These are phyloP conservation scores for Heteractis magnifica DNA, from an alignment of 92 coral and sea anemone species.

Conservation along the genomic window DNA sequence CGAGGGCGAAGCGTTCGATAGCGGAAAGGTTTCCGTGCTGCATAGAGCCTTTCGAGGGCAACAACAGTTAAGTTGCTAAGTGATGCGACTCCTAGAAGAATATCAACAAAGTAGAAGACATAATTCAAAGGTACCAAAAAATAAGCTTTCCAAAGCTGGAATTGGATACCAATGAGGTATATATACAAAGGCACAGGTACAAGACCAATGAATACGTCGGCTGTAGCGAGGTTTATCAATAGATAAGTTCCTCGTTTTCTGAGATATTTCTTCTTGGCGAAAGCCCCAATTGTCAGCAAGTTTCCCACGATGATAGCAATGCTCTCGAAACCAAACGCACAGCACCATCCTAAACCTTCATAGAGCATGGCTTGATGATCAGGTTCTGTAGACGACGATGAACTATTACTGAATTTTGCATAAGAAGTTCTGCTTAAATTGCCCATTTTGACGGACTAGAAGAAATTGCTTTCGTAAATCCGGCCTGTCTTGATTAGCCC, in stretches of 20 bases:
- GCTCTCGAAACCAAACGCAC: conserved; percentile 40
- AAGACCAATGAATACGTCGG: conserved; percentile 41
- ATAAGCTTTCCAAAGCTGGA: conserved; percentile 33
- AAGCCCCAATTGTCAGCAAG: conserved; percentile 40
- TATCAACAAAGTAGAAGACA: conserved; percentile 27
- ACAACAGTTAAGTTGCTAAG: conserved; percentile 42
- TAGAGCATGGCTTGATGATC: conserved; percentile 12
- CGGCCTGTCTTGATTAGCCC: neutral
- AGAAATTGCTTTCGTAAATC: conserved; percentile 3
- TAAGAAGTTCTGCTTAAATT: neutral
- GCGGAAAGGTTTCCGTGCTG: conserved; percentile 31
- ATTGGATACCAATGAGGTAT: conserved; percentile 28
- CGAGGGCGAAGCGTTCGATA: conserved; percentile 37
- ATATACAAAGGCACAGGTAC: conserved; percentile 29
- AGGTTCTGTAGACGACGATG: neutral
- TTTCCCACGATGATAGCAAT: conserved; percentile 27
- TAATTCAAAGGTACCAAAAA: neutral
- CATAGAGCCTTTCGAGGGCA: conserved; percentile 39
- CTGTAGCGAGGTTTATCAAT: conserved; percentile 35
- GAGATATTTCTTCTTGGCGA: conserved; percentile 38
- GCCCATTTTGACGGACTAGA: neutral
- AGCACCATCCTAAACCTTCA: conserved; percentile 37
- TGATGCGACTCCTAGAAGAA: conserved; percentile 34
- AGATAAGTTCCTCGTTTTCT: conserved; percentile 41
- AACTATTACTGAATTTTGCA: neutral